Percentiles rank a stretch among this genome's conserved stretches.
phyloP scores from a whole-genome alignment of 2,113 vertebrate genomes.

The Rhinogobius similis region DNA sequence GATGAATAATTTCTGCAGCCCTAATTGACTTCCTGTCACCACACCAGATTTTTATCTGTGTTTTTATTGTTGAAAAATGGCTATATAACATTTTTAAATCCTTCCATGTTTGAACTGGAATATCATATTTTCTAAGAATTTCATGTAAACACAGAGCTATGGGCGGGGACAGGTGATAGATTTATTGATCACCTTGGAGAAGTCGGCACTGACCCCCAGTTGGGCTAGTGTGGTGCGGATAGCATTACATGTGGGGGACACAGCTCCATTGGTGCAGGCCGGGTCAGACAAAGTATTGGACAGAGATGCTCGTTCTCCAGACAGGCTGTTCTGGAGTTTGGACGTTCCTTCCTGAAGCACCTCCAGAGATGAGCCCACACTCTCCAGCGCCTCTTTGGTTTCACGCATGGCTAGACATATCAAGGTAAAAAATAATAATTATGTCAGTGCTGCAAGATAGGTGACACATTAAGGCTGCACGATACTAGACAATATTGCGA shows the following conservation, averaged over 20 bases:
- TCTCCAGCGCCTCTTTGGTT: constrained; percentile 85
- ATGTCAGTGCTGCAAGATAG: too few relatives aligned
- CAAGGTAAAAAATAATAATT: too few relatives aligned
- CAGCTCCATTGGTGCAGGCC: constrained; percentile 72
- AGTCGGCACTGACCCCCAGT: constrained; percentile 78
- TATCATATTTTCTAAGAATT: too few relatives aligned
- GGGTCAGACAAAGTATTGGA: constrained; percentile 83
- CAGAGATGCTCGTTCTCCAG: constrained; percentile 72
- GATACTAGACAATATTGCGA: too few relatives aligned
- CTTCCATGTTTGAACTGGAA: background rate
- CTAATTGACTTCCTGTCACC: too few relatives aligned
- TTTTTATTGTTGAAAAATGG: too few relatives aligned
- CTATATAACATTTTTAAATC: too few relatives aligned
- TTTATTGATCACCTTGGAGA: constrained; percentile 73
- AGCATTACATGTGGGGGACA: constrained; percentile 76
- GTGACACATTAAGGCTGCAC: too few relatives aligned
- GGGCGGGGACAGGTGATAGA: too few relatives aligned
- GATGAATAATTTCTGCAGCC: too few relatives aligned
- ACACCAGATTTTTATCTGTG: too few relatives aligned
- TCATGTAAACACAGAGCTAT: too few relatives aligned
- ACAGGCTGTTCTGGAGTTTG: constrained; percentile 78
- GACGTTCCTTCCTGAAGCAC: constrained; percentile 79
- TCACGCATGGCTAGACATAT: constrained; percentile 88
- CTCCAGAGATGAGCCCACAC: constrained; percentile 78
- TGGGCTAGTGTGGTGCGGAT: constrained; percentile 79